Percentiles rank a stretch among this genome's conserved stretches.
phyloP scores from a whole-genome alignment of 1,140 invertebrate species.

The roundworm (Caenorhabditis elegans) region DNA sequence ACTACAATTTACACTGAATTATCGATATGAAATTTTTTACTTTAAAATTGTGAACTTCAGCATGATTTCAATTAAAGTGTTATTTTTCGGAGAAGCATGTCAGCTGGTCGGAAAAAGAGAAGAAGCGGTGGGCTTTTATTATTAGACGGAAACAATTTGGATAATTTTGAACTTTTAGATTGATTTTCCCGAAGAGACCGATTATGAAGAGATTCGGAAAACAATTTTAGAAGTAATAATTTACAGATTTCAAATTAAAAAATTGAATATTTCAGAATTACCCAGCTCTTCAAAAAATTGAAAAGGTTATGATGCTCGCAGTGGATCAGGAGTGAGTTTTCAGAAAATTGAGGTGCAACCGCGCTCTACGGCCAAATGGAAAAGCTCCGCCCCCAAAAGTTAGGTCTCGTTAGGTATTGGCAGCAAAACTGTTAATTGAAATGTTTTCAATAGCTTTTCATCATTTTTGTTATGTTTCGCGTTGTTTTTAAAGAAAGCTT shows the following conservation, averaged over 20 bases:
- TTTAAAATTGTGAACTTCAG: background rate
- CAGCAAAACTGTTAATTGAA: no score
- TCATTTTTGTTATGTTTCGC: no score
- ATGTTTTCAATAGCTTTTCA: no score
- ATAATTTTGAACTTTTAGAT: no score
- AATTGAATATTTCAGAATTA: background rate
- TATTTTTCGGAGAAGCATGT: constrained; percentile 7
- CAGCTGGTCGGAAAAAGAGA: constrained; percentile 22
- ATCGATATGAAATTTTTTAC: no score
- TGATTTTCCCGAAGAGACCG: background rate
- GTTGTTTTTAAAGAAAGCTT: no score
- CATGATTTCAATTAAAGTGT: background rate
- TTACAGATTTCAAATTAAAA: background rate
- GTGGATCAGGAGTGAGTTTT: constrained; percentile 8
- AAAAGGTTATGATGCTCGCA: background rate
- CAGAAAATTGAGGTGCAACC: no score
- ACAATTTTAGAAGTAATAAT: background rate
- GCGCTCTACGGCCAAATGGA: no score
- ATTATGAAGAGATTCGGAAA: background rate
- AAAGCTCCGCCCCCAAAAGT: no score
- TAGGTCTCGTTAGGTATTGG: no score
- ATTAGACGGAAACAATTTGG: no score
- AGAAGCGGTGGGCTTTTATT: background rate
- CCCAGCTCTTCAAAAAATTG: background rate
- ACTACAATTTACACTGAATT: no score